These are phyloP conservation scores for Nymphalis urticae DNA, from an alignment of 2,888 invertebrate genomes.

Conservation along the genomic window DNA sequence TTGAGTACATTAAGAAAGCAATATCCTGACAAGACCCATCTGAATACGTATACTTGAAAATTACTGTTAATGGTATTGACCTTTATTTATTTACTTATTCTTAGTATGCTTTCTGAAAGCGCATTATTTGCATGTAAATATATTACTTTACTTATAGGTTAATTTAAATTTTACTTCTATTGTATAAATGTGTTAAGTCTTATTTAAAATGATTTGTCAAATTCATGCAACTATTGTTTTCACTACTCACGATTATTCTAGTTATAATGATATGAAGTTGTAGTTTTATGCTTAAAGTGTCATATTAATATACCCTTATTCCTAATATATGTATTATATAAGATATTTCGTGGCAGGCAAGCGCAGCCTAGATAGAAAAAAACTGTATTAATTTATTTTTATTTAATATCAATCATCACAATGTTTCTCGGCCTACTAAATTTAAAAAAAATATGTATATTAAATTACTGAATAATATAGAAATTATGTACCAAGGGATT, in stretches of 20 bases:
- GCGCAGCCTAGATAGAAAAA: no score
- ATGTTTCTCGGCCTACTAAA: background rate
- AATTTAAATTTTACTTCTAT: background rate
- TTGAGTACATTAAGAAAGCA: background rate
- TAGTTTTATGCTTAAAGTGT: constrained; percentile 31
- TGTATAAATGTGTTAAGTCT: background rate
- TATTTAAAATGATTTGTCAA: constrained; percentile 2
- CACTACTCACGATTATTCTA: background rate
- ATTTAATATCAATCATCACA: background rate
- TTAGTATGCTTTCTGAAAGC: constrained; percentile 6
- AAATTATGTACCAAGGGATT: constrained; percentile 54
- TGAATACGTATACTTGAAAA: background rate
- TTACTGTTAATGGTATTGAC: background rate
- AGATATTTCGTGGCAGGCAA: constrained; percentile 14
- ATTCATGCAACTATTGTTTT: background rate
- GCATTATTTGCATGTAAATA: background rate
- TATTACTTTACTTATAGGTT: constrained; percentile 1
- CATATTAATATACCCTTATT: constrained; percentile 28
- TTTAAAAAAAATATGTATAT: constrained; percentile 3
- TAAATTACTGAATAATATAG: constrained; percentile 15
- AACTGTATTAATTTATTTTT: constrained; percentile 8
- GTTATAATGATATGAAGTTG: constrained; percentile 12
- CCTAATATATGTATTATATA: constrained; percentile 21
- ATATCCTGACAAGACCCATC: background rate
- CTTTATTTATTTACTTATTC: constrained; percentile 7